phyloP scores from a whole-genome alignment of 2,888 invertebrate species.

The Neoascia interrupta region DNA sequence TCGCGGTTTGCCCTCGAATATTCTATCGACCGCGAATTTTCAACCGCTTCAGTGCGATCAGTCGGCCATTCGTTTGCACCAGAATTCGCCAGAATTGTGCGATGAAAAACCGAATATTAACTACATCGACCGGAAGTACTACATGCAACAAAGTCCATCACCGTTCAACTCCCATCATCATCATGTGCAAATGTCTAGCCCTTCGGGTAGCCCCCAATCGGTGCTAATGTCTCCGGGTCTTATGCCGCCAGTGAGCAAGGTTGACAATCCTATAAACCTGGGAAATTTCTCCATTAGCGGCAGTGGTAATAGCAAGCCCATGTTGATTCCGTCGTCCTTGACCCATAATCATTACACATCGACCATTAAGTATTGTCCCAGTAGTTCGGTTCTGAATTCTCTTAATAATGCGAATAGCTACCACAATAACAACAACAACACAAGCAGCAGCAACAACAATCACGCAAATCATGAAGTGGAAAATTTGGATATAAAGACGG shows the following conservation, averaged over 20 bases:
- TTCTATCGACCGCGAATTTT: constrained; percentile 74
- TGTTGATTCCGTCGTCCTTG: constrained; percentile 69
- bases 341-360: constrained; percentile 76
- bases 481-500: constrained; percentile 45
- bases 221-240: constrained; percentile 70
- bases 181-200: constrained; percentile 51
- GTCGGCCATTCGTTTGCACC: constrained; percentile 72
- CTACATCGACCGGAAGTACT: constrained; percentile 77
- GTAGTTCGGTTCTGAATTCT: constrained; percentile 75
- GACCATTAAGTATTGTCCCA: constrained; percentile 79
- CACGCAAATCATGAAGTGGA: constrained; percentile 49
- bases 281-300: constrained; percentile 57
- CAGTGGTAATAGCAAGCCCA: constrained; percentile 41
- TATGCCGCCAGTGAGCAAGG: constrained; percentile 66
- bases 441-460: constrained; percentile 43
- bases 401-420: constrained; percentile 71
- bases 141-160: constrained; percentile 68
- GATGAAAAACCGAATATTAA: constrained; percentile 77
- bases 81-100: constrained; percentile 75
- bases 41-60: constrained; percentile 73
- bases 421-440: constrained; percentile 51
- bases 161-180: constrained; percentile 50
- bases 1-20: constrained; percentile 73
- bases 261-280: constrained; percentile 70
- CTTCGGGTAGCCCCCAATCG: constrained; percentile 57